Evolutionary conservation across 2,113 vertebrate species (phyloP), one percentile per base, ranked within the genome.

Genomic region (Petrocephalus microphthalmus): DNA sequence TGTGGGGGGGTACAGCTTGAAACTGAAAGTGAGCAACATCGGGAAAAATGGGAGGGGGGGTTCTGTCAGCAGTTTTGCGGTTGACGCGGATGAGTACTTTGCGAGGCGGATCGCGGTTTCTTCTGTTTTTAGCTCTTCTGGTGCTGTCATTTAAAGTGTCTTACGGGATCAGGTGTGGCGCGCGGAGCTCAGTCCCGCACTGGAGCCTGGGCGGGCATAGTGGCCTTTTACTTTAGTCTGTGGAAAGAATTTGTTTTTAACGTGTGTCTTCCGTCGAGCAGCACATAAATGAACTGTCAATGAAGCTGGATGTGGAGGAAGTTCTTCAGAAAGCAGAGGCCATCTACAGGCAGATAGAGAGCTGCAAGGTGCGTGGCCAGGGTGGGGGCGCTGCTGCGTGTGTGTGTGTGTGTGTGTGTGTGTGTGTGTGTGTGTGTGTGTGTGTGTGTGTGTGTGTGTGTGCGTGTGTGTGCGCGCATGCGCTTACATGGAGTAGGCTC

Each of bases 271-370:
- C 90, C 90, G 92, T 56, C 42, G 56, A 51, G 90, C 93, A 97
- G 96, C 96, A 97, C 92, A 95, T 97, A 93, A 97, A 97, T 92
- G 96, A 97, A 89, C 93, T 97, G 89, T 96, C 96, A 87, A 96
- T 97, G 96, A 97, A 96, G 92, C 96, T 97, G 51, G 96, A 96
- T 89, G 95, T 97, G 89, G 95, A 96, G 93, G 94, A 95, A 87
- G 90, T 96, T 87, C 94, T 97, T 0, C 94, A 94, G 92, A 97
- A 96, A 91, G 96, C 96, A 88, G 96, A 97, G 94, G 96, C 96
- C 86, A 96, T 97, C 94, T 96, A 95, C 90, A 92, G 96, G 89
- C 96, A 97, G 94, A 96, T 97, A 94, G 94, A 93, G 92, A 95
- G 95, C 90, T 97, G 96, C 94, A 97, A 97, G 96, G 96, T 97